Evolutionary conservation across 1,140 invertebrate species (phyloP).

Genomic region (Papilio xuthus): DNA sequence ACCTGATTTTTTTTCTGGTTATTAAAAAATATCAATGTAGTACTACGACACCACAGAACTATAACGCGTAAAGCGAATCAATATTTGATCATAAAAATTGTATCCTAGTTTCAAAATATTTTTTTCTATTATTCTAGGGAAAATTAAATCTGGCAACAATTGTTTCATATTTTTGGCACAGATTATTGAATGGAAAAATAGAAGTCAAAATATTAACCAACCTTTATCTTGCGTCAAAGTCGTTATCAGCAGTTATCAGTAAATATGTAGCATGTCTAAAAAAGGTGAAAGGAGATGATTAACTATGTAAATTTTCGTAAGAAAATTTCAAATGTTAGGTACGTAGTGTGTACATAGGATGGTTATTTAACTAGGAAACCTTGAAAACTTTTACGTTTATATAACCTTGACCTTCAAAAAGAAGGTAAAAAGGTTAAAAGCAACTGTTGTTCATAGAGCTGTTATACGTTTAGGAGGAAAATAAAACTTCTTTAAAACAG

Average conservation of each 20-base stretch:
- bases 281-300: neutral
- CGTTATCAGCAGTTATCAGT: slow-evolving; percentile 16
- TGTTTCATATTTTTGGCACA: neutral
- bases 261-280: neutral
- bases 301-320: neutral
- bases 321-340: too few relatives aligned
- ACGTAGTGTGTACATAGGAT: neutral
- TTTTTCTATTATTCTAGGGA: slow-evolving; percentile 3
- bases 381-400: neutral
- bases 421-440: too few relatives aligned
- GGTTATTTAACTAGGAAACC: neutral
- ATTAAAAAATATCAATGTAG: too few relatives aligned
- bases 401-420: too few relatives aligned
- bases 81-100: too few relatives aligned
- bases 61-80: too few relatives aligned
- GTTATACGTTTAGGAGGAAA: too few relatives aligned
- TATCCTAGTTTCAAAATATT: neutral
- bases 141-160: neutral
- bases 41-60: too few relatives aligned
- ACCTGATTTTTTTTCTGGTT: too few relatives aligned
- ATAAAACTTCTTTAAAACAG: too few relatives aligned
- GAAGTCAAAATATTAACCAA: slow-evolving; percentile 7
- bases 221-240: neutral
- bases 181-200: slow-evolving; percentile 13
- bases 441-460: too few relatives aligned